Evolutionary conservation across 2,888 invertebrate genomes (phyloP).

Genomic region (Serripes groenlandicus): DNA sequence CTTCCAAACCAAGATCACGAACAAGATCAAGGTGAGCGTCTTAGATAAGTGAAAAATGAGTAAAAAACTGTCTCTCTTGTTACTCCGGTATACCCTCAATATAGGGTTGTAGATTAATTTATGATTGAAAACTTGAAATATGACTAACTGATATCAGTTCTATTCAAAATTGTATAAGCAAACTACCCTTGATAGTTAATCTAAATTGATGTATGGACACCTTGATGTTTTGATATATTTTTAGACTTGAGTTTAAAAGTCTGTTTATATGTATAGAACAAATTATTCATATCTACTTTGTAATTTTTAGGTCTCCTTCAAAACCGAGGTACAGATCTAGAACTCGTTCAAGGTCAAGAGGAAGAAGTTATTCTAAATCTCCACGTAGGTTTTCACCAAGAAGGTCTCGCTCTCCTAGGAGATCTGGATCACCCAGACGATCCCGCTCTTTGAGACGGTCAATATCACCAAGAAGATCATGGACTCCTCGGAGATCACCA

Average conservation of each 20-base stretch:
- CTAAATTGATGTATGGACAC: no score
- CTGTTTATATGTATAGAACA: background rate
- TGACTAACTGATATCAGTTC: no score
- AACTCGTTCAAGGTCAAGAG: conserved; percentile 60
- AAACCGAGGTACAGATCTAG: conserved; percentile 62
- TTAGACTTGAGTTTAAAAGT: conserved; percentile 13
- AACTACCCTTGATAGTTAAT: no score
- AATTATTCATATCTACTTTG: background rate
- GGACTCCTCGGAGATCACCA: conserved; percentile 53
- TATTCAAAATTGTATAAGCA: no score
- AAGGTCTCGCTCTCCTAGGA: conserved; percentile 53
- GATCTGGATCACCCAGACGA: conserved; percentile 64
- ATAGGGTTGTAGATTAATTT: no score
- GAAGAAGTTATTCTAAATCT: conserved; percentile 45
- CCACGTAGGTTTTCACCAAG: conserved; percentile 50
- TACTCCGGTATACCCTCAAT: no score
- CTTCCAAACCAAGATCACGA: conserved; percentile 27
- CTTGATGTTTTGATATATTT: conserved; percentile 7
- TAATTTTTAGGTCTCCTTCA: conserved; percentile 60
- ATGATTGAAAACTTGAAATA: no score
- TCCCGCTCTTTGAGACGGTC: conserved; percentile 64
- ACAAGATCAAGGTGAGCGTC: conserved; percentile 14
- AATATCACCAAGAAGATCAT: conserved; percentile 52
- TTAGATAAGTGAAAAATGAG: no score
- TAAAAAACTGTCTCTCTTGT: no score